These are phyloP conservation scores for Metallyticus violacea DNA, from an alignment of 2,888 invertebrate species.

Conservation along the genomic window DNA sequence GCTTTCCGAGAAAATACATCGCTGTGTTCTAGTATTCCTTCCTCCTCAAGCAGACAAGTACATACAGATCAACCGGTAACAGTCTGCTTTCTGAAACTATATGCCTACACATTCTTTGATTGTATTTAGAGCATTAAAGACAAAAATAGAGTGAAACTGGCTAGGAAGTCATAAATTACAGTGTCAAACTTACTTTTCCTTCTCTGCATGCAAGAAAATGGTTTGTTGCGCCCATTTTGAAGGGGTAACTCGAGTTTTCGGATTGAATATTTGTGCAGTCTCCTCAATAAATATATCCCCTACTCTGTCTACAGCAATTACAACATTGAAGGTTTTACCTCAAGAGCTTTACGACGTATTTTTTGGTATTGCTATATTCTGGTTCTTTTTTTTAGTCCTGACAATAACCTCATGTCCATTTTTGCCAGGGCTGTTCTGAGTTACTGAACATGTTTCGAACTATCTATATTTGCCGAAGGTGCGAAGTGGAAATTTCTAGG, in stretches of 20 bases:
- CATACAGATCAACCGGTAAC: slow-evolving; percentile 13
- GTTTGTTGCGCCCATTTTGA: not conserved
- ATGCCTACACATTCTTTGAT: slow-evolving; percentile 5
- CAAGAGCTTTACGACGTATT: too few relatives aligned
- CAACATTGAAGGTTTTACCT: not conserved
- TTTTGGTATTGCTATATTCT: too few relatives aligned
- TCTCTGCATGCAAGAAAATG: slow-evolving; percentile 8
- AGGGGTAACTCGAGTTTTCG: not conserved
- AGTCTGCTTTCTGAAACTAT: not conserved
- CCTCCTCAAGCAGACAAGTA: not conserved
- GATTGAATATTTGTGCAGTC: not conserved
- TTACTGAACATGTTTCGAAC: too few relatives aligned
- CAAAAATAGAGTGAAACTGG: not conserved
- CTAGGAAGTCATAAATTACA: slow-evolving; percentile 12
- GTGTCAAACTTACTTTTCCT: slow-evolving; percentile 10
- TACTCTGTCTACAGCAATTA: not conserved
- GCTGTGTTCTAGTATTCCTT: not conserved
- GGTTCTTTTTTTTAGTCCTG: too few relatives aligned
- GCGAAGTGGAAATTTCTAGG: too few relatives aligned
- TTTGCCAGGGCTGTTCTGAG: too few relatives aligned
- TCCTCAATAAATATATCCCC: not conserved
- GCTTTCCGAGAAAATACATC: slow-evolving; percentile 2
- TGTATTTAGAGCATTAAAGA: not conserved
- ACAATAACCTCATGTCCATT: too few relatives aligned
- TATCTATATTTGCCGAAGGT: too few relatives aligned